Conservation (phyloP, 2,113 vertebrate genomes). For the Edolisoma coerulescens region DNA sequence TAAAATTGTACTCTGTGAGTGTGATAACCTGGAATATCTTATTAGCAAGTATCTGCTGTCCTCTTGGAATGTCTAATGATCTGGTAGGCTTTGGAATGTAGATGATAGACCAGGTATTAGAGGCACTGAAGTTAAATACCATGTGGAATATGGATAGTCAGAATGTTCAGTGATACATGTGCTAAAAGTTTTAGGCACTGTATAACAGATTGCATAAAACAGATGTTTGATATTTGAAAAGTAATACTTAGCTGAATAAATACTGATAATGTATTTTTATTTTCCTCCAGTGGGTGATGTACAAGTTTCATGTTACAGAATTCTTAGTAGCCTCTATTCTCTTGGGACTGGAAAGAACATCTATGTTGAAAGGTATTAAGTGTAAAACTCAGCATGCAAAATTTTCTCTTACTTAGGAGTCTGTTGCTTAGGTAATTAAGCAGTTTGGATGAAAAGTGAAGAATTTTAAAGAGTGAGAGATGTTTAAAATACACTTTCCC, state of each 20-base stretch:
- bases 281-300: slow-evolving; percentile 88
- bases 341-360: slow-evolving; percentile 98
- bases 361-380: slow-evolving; percentile 95
- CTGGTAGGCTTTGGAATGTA: neutral
- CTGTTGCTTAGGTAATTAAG: neutral
- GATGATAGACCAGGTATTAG: neutral
- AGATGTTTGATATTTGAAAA: neutral
- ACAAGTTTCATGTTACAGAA: slow-evolving; percentile 95
- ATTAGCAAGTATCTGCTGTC: neutral
- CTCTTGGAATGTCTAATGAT: neutral
- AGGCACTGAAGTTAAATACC: neutral
- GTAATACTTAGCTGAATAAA: neutral
- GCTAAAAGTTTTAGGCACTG: neutral
- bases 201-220: neutral
- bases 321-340: slow-evolving; percentile 92
- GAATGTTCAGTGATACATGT: neutral
- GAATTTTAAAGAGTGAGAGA: neutral
- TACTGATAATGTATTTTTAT: neutral
- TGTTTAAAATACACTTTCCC: neutral
- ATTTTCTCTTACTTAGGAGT: neutral
- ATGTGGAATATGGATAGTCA: neutral
- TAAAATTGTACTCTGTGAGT: neutral
- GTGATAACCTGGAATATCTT: neutral
- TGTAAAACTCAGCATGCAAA: neutral
- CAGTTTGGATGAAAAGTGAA: neutral